Percentiles rank a stretch among this genome's conserved stretches.
Conservation (phyloP, 2,797 vertebrate species). For the Protosalanx chinensis region DNA sequence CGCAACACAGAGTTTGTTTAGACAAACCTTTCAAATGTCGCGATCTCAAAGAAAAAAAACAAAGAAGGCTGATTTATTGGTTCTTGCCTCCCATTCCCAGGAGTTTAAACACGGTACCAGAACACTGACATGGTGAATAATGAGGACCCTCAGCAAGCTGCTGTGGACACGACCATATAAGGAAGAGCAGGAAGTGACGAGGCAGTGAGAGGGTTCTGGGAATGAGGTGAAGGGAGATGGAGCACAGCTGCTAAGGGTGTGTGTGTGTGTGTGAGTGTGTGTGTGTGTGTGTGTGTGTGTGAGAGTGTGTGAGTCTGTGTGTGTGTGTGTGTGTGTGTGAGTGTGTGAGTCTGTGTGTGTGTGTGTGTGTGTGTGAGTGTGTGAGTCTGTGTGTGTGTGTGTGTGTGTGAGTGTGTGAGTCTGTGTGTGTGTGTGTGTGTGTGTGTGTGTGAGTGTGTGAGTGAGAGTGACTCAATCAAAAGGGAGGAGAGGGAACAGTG, state of each 20-base stretch:
- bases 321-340: too few species aligned
- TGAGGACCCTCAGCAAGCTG: too few species aligned
- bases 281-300: too few species aligned
- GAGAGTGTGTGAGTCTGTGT: too few species aligned
- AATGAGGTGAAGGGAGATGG: constrained; percentile 63
- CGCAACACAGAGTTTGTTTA: constrained; percentile 9
- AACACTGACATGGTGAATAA: too few species aligned
- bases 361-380: too few species aligned
- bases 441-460: too few species aligned
- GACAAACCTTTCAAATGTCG: constrained; percentile 9
- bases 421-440: too few species aligned
- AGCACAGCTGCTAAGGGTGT: constrained; percentile 67
- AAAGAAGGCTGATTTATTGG: constrained; percentile 5
- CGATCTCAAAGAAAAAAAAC: constrained; percentile 4
- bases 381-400: too few species aligned
- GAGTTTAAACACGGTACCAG: neutral
- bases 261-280: too few species aligned
- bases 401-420: too few species aligned
- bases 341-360: too few species aligned
- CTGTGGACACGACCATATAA: constrained; percentile 61
- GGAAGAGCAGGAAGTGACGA: constrained; percentile 65
- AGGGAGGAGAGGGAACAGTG: constrained; percentile 44
- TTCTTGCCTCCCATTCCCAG: neutral
- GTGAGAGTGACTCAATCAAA: constrained; percentile 74
- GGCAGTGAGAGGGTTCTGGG: constrained; percentile 63